Evolutionary conservation across 2,797 vertebrate genomes (phyloP).

Genomic region (Brachyrhaphis roseni): DNA sequence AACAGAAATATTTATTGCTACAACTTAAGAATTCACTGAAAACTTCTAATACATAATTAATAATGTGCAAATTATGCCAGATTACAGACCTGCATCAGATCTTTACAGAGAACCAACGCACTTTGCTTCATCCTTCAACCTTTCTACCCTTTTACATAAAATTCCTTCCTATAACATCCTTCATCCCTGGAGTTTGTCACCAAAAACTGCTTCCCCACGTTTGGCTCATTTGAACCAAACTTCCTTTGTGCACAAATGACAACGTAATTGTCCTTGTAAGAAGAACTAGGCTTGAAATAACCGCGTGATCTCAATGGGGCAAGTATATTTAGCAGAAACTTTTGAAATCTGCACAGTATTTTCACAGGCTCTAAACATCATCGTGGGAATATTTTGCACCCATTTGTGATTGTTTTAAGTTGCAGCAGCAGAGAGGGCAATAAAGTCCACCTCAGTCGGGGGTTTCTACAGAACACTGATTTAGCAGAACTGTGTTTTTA

Average conservation of each 20-base stretch:
- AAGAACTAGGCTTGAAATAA: constrained; percentile 20
- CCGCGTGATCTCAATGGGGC: constrained; percentile 16
- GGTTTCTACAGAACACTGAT: constrained; percentile 31
- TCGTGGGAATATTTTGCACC: constrained; percentile 24
- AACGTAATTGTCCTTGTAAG: constrained; percentile 23
- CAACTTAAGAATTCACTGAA: background rate
- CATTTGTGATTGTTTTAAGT: constrained; percentile 38
- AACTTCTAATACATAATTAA: background rate
- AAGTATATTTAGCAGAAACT: constrained; percentile 21
- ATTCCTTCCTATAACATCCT: constrained; percentile 41
- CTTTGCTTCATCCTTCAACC: constrained; percentile 25
- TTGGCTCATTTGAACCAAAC: constrained; percentile 35
- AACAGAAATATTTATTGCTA: background rate
- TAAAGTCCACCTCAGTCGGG: constrained; percentile 22
- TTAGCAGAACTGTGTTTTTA: constrained; percentile 27
- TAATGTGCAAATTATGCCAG: constrained; percentile 12
- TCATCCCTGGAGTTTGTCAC: constrained; percentile 53
- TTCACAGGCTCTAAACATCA: constrained; percentile 18
- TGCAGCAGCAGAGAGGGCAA: constrained; percentile 28
- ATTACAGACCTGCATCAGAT: constrained; percentile 38
- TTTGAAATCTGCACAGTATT: constrained; percentile 7
- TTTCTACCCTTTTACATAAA: constrained; percentile 32
- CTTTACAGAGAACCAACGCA: constrained; percentile 26
- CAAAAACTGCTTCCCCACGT: constrained; percentile 29
- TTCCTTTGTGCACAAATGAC: constrained; percentile 22